These are phyloP conservation scores for Dexiosoma caninum DNA, from an alignment of 2,888 invertebrate genomes.

Conservation along the genomic window DNA sequence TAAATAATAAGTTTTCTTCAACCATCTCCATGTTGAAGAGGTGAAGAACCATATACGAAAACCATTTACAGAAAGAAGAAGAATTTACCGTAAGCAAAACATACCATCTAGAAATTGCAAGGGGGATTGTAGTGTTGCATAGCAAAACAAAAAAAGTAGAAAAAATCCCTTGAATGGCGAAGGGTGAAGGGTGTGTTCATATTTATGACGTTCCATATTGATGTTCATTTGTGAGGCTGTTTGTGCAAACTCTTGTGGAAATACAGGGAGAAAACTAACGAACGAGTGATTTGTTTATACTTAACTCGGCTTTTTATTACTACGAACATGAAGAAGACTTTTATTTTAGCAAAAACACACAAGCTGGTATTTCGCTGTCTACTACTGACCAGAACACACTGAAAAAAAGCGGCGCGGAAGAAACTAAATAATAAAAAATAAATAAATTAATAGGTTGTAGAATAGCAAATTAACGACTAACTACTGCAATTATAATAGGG, in stretches of 20 bases:
- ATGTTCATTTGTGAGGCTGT: neutral
- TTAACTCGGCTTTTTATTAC: conserved; percentile 29
- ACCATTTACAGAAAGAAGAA: neutral
- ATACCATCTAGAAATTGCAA: neutral
- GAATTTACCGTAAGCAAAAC: neutral
- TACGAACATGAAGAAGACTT: conserved; percentile 29
- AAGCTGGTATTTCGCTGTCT: conserved; percentile 56
- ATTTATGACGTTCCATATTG: neutral
- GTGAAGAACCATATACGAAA: neutral
- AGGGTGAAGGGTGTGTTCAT: neutral
- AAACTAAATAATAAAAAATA: neutral
- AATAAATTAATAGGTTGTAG: no score
- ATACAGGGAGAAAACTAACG: conserved; percentile 17
- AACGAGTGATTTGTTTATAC: conserved; percentile 22
- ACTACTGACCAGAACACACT: conserved; percentile 55
- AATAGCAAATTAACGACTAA: no score
- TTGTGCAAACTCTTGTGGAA: neutral
- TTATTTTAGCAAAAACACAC: conserved; percentile 40
- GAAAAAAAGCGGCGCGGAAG: conserved; percentile 6
- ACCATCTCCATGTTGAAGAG: no score
- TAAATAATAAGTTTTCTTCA: no score
- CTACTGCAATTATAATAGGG: conserved; percentile 26
- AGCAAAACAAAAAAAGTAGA: neutral
- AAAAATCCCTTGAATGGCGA: conserved; percentile 26
- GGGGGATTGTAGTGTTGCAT: conserved; percentile 26